Base-by-base conservation (phyloP, 1,140 invertebrate genomes). In the Scaptomyza pallida region DNA sequence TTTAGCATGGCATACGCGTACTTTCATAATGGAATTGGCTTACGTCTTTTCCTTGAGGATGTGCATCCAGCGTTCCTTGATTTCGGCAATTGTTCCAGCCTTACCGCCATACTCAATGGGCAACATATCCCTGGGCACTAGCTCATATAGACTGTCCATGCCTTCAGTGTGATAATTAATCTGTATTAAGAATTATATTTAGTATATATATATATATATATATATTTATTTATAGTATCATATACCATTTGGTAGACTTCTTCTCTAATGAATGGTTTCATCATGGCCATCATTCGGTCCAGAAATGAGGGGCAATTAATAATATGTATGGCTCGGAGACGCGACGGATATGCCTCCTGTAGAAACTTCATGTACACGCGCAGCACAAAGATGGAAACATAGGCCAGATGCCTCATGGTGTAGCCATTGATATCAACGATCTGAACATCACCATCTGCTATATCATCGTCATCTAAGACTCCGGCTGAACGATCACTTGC, bases 311-410 rank as follows among this genome's bases (percentile, higher is more conserved):
- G 93, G 1, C 93, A 92, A 72, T 95, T 95, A 40, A 95, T 93
- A 16, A 96, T 93, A 88, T 96, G 95, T 43, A 96, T 94, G 61
- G 94, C 94, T 76, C 95, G 95, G 59, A 96, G 92, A 71, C 95
- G 92, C n/a, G 94, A 93, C 0, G 95, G 95, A 81, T 95, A 95
- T 0, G 95, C 95, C 90, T 96, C 95, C 94, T 96, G 92, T 6
- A 90, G 40, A 40, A 89, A 90, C 21, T 77, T 75, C 79, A 90
- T 89, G 44, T 90, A 73, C 23, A 85, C 63, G 0, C 89, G 72
- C 13, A 95, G 74, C 23, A 93, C 93, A 0, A 93, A 92, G 17
- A 95, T 90, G 41, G 94, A 94, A 3, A 95, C 75, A 88, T 93
- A 93, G 3, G 93, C 92, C n/a, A 95, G 86, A 71, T 95, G 94